Percentiles rank a stretch among this genome's conserved stretches.
Conservation (phyloP, 1,140 invertebrate genomes). For the Temnothorax nylanderi region DNA sequence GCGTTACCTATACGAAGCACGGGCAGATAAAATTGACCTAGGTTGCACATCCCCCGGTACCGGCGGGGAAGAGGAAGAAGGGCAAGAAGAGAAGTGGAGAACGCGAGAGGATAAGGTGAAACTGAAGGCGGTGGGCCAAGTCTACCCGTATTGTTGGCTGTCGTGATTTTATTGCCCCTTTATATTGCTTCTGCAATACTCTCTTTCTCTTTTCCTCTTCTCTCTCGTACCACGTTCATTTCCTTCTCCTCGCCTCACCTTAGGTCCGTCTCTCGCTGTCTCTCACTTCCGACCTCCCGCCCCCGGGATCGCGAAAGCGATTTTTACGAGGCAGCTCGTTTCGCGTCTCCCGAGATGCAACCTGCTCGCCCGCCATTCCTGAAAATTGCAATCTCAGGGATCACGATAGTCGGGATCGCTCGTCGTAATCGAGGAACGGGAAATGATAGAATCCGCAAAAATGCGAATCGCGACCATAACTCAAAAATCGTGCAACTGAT, state of each 20-base stretch:
- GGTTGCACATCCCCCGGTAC: conserved; percentile 16
- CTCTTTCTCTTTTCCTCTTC: conserved; percentile 23
- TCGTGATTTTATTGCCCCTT: conserved; percentile 76
- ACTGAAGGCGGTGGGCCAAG: conserved; percentile 61
- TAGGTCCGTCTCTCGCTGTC: conserved; percentile 10
- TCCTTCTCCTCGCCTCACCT: conserved; percentile 10
- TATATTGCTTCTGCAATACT: conserved; percentile 70
- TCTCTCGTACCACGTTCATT: conserved; percentile 50
- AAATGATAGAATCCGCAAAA: conserved; percentile 14
- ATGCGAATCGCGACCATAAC: background rate
- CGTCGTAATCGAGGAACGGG: conserved; percentile 30
- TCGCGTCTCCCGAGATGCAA: conserved; percentile 51
- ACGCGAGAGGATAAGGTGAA: conserved; percentile 48
- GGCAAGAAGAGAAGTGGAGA: conserved; percentile 15
- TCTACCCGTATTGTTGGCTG: conserved; percentile 70
- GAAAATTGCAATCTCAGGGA: conserved; percentile 54
- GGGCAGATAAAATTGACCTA: conserved; percentile 72
- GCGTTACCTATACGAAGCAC: conserved; percentile 14
- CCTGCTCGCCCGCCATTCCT: background rate
- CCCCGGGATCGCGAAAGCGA: conserved; percentile 46
- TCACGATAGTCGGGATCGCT: conserved; percentile 1
- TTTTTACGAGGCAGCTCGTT: conserved; percentile 67
- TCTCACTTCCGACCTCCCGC: conserved; percentile 37
- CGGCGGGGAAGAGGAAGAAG: background rate
- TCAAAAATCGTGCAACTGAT: background rate